Evolutionary conservation across 2,113 vertebrate species (phyloP).

Genomic region (Gallinago media): DNA sequence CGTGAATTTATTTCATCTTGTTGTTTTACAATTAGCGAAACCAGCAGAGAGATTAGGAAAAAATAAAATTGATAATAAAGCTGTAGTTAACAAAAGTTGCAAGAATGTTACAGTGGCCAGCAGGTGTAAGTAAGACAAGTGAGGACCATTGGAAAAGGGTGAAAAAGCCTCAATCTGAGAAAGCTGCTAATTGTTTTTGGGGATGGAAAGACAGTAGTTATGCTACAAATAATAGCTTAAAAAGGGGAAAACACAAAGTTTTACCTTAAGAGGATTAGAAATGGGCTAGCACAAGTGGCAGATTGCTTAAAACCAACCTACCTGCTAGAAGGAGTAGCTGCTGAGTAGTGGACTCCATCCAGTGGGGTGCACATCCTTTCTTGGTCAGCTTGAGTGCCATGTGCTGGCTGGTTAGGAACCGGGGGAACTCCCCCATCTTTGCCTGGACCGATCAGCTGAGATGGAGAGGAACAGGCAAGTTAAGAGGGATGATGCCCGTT

Average conservation of each 20-base stretch:
- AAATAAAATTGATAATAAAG: not conserved
- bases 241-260: not conserved
- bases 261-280: not conserved
- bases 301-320: conserved; percentile 45
- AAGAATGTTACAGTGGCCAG: not conserved
- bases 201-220: not conserved
- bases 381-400: conserved; percentile 85
- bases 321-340: conserved; percentile 84
- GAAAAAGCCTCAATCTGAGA: not conserved
- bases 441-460: conserved; percentile 83
- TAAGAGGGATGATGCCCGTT: too few species aligned
- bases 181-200: not conserved
- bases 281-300: not conserved
- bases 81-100: not conserved
- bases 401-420: conserved; percentile 81
- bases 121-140: not conserved
- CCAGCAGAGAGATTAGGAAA: not conserved
- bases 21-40: not conserved
- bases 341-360: conserved; percentile 77
- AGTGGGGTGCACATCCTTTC: conserved; percentile 78
- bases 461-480: conserved; percentile 1
- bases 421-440: conserved; percentile 89
- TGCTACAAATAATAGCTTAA: not conserved
- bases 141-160: not conserved
- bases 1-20: not conserved